Conservation (phyloP, 2,113 vertebrate species). For the Crotalus tigris region DNA sequence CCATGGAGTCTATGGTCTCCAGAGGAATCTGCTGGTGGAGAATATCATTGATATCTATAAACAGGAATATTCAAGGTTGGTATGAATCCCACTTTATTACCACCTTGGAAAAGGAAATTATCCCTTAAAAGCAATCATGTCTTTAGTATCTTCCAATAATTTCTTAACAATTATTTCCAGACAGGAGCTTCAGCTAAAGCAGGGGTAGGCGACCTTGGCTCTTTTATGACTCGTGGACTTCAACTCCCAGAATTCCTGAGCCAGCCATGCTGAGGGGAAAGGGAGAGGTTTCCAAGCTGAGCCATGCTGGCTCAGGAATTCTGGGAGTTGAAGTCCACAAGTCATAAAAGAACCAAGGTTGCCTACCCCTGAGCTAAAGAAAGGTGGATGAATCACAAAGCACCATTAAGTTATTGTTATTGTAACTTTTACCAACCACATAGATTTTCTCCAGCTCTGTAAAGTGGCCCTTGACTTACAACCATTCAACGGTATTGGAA, state of each 20-base stretch:
- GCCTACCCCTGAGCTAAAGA: background rate
- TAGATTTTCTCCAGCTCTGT: background rate
- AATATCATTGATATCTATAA: slow-evolving; percentile 98
- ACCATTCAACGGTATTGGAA: background rate
- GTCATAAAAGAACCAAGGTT: no score
- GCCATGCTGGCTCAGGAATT: no score
- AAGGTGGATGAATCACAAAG: background rate
- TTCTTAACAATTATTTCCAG: background rate
- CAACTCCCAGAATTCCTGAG: no score
- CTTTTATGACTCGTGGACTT: no score
- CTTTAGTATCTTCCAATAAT: background rate
- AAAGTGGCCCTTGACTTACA: background rate
- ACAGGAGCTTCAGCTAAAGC: background rate
- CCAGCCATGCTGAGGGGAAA: no score
- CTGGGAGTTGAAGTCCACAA: no score
- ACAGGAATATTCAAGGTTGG: slow-evolving; percentile 81
- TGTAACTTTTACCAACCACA: background rate
- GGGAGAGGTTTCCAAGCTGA: no score
- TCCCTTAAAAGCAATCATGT: background rate
- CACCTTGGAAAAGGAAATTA: background rate
- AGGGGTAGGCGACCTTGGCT: no score
- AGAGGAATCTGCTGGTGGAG: slow-evolving; percentile 93
- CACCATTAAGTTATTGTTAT: background rate
- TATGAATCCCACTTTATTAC: fast-evolving
- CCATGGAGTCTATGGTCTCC: slow-evolving; percentile 92